Percentiles rank a stretch among this genome's conserved stretches.
These are phyloP conservation scores for Zaprionus obscuricornis DNA, from an alignment of 2,888 invertebrate genomes.

Conservation along the genomic window DNA sequence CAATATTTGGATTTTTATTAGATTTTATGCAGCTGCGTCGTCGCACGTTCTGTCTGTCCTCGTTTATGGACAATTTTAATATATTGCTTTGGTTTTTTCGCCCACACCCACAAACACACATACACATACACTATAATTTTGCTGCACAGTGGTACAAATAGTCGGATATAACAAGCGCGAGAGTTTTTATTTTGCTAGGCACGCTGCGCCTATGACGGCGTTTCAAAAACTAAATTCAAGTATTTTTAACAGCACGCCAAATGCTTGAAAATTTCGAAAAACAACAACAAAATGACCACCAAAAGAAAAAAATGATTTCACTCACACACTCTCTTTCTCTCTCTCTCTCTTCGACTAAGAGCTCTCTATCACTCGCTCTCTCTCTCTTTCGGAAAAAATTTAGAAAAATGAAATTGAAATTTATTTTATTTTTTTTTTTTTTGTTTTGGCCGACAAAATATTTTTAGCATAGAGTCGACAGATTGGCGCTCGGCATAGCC, in stretches of 20 bases:
- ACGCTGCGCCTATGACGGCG: conserved; percentile 73
- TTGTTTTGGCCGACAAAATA: conserved; percentile 68
- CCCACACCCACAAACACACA: conserved; percentile 46
- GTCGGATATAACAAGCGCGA: conserved; percentile 22
- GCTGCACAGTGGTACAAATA: conserved; percentile 38
- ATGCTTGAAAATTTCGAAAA: conserved; percentile 60
- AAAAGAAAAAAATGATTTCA: conserved; percentile 8
- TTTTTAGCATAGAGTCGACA: conserved; percentile 63
- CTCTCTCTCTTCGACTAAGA: conserved; percentile 17
- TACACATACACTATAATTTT: conserved; percentile 4
- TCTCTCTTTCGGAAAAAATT: conserved; percentile 13
- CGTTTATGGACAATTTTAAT: conserved; percentile 35
- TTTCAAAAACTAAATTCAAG: conserved; percentile 75
- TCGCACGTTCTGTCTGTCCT: conserved; percentile 32
- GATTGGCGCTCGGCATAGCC: conserved; percentile 28
- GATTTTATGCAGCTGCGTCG: conserved; percentile 39
- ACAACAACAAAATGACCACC: conserved; percentile 8
- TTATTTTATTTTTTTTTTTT: conserved; percentile 39
- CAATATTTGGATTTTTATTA: conserved; percentile 26
- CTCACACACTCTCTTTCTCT: conserved; percentile 25
- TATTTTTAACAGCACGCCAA: conserved; percentile 68
- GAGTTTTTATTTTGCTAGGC: conserved; percentile 46
- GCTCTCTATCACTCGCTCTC: conserved; percentile 6
- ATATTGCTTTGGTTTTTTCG: conserved; percentile 19
- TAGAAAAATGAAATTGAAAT: conserved; percentile 68